A percentile compares a stretch with the other conserved stretches of the same genome.
Evolutionary conservation across 2,113 vertebrate genomes (phyloP).

Genomic region (Recurvirostra avosetta): DNA sequence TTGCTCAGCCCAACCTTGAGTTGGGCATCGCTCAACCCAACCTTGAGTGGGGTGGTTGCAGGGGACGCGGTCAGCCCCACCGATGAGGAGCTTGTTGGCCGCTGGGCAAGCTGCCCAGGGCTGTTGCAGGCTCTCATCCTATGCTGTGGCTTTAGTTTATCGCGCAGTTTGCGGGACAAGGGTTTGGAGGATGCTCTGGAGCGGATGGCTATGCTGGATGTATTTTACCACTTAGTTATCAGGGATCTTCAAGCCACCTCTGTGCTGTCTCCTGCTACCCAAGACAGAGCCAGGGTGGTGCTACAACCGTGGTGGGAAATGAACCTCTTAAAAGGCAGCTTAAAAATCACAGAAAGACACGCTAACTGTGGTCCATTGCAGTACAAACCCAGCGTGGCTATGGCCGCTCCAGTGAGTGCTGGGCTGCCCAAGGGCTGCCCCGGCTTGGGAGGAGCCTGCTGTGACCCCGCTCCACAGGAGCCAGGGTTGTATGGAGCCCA

Average conservation of each 20-base stretch:
- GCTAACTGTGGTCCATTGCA: too few species aligned
- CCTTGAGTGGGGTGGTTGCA: background rate
- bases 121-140: background rate
- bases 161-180: rapidly evolving
- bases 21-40: rapidly evolving
- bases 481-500: too few species aligned
- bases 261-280: rapidly evolving
- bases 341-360: background rate
- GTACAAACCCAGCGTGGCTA: background rate
- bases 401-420: rapidly evolving
- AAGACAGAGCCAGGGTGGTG: background rate
- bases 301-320: rapidly evolving
- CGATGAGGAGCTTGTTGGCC: rapidly evolving
- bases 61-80: rapidly evolving
- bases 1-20: rapidly evolving
- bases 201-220: rapidly evolving
- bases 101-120: background rate
- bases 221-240: background rate
- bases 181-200: background rate
- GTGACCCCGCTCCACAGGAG: background rate
- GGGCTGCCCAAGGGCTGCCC: background rate
- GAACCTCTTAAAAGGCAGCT: background rate
- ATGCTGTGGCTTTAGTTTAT: background rate
- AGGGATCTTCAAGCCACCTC: background rate
- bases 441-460: background rate